phyloP scores from a whole-genome alignment of 2,888 invertebrate genomes.

The Tenthredo scrophulariae region DNA sequence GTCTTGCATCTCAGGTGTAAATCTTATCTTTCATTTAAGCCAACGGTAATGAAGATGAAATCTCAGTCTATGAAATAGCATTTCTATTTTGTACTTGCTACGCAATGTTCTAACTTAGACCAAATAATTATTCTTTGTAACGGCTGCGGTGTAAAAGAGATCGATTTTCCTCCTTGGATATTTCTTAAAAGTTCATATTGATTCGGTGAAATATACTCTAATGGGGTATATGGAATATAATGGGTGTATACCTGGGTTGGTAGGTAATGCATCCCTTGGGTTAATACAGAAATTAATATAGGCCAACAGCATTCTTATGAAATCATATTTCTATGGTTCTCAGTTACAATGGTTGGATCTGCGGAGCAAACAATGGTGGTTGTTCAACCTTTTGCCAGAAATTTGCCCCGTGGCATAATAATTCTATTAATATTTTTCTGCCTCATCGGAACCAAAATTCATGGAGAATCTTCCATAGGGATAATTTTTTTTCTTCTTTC shows the following conservation, averaged over 20 bases:
- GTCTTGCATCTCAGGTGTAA: not conserved
- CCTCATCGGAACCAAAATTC: constrained; percentile 49
- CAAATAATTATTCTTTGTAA: not conserved
- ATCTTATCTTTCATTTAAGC: not conserved
- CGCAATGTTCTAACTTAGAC: not conserved
- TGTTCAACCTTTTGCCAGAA: constrained; percentile 61
- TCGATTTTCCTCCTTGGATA: not conserved
- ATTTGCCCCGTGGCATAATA: constrained; percentile 59
- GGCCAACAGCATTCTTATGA: constrained; percentile 58
- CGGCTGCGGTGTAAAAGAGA: not conserved
- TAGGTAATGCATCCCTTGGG: constrained; percentile 44
- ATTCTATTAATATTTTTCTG: constrained; percentile 69
- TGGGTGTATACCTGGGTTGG: constrained; percentile 40
- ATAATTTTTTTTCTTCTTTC: constrained; percentile 52
- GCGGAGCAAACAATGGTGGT: constrained; percentile 63
- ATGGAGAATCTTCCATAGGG: constrained; percentile 40
- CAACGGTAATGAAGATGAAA: not conserved
- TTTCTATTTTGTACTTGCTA: not conserved
- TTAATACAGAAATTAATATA: constrained; percentile 49
- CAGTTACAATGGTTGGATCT: constrained; percentile 63
- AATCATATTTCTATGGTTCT: constrained; percentile 70
- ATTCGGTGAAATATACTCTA: not conserved
- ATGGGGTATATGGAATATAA: constrained; percentile 17
- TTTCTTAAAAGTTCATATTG: not conserved
- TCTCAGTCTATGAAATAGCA: too few species aligned